A percentile compares a stretch with the other conserved stretches of the same genome.
Conservation (phyloP, 2,113 vertebrate genomes). For the Neodontobutis hainanensis region DNA sequence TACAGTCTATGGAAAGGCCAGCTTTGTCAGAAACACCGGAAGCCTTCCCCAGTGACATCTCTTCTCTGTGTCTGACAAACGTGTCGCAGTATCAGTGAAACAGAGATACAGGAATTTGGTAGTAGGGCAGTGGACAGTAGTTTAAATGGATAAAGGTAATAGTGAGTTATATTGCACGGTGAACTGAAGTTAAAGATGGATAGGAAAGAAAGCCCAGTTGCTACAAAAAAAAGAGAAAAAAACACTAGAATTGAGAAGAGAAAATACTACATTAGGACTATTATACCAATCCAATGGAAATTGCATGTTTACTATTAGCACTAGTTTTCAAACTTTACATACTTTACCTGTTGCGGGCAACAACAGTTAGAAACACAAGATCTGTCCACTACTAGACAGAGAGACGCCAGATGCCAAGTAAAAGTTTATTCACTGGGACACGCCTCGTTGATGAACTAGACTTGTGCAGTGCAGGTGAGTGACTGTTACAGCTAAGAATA, state of each 20-base stretch:
- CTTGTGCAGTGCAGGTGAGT: constrained; percentile 12
- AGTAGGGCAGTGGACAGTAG: not conserved
- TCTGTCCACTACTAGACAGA: constrained; percentile 9
- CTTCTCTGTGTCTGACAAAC: not conserved
- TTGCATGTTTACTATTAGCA: not conserved
- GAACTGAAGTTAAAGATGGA: too few species aligned
- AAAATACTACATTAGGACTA: too few species aligned
- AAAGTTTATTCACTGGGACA: constrained; percentile 34
- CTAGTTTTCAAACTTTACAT: not conserved
- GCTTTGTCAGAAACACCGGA: constrained; percentile 26
- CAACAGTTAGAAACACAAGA: constrained; percentile 22
- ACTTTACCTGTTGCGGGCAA: constrained; percentile 8
- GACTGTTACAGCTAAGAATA: constrained; percentile 31
- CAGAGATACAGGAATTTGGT: too few species aligned
- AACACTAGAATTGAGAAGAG: too few species aligned
- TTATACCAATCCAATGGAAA: too few species aligned
- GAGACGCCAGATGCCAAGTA: constrained; percentile 28
- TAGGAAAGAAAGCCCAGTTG: too few species aligned
- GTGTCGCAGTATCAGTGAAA: too few species aligned
- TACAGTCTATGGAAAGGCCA: constrained; percentile 23
- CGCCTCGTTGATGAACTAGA: constrained; percentile 19
- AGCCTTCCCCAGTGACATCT: constrained; percentile 19
- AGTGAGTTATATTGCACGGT: too few species aligned
- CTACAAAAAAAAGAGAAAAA: not conserved
- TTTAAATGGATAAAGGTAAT: too few species aligned